These are phyloP conservation scores for Petromus typicus DNA, from an alignment of 2,113 vertebrate genomes.

Conservation along the genomic window DNA sequence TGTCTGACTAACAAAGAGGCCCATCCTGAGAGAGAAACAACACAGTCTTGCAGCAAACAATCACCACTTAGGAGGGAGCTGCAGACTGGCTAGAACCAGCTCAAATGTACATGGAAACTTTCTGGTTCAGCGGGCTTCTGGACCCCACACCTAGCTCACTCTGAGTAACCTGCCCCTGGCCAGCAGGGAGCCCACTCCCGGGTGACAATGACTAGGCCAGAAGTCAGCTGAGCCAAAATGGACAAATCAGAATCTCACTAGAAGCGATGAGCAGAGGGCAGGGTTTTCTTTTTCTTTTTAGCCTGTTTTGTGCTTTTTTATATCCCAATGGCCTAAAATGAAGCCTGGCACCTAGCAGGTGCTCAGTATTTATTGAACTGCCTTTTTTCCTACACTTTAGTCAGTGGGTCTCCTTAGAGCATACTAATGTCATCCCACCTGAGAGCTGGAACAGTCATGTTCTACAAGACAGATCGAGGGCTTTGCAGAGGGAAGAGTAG, in stretches of 20 bases:
- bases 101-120: background rate
- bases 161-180: background rate
- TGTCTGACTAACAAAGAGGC: background rate
- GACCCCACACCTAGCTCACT: background rate
- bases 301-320: background rate
- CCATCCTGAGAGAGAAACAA: background rate
- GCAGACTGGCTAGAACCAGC: background rate
- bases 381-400: background rate
- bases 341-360: background rate
- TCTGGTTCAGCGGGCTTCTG: background rate
- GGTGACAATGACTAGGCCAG: background rate
- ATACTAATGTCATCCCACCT: background rate
- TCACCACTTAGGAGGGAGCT: background rate
- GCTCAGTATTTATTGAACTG: background rate
- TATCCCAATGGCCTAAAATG: background rate
- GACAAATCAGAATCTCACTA: slow-evolving; percentile 24
- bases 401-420: background rate
- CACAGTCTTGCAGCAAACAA: rapidly evolving
- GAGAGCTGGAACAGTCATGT: background rate
- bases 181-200: rapidly evolving
- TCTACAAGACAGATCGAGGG: background rate
- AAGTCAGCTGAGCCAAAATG: slow-evolving; percentile 14
- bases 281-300: background rate
- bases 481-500: background rate
- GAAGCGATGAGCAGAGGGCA: background rate